Percentiles rank a stretch among this genome's conserved stretches.
Evolutionary conservation across 2,797 vertebrate genomes (phyloP).

Genomic region (Sardinella longiceps): DNA sequence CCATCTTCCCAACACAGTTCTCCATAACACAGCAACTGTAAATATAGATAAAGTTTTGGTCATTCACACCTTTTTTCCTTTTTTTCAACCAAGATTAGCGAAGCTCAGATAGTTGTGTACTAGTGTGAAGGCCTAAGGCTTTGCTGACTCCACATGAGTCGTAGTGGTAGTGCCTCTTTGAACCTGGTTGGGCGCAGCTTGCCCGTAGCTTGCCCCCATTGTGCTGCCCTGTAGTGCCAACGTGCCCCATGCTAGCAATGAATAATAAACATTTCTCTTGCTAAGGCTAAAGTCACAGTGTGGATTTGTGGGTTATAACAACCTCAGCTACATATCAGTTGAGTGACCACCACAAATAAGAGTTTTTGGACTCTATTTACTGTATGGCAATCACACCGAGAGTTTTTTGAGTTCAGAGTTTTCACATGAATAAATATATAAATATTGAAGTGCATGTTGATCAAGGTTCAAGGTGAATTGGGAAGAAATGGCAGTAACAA

Average conservation of each 20-base stretch:
- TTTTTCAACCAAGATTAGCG: slow-evolving; percentile 49
- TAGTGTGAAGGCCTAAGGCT: slow-evolving; percentile 24
- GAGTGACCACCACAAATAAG: background rate
- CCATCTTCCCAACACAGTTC: background rate
- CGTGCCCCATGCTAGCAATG: background rate
- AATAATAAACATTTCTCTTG: background rate
- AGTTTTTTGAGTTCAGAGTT: no score
- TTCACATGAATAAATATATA: no score
- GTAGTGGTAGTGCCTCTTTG: slow-evolving; percentile 18
- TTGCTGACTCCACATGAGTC: background rate
- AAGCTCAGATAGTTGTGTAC: slow-evolving; percentile 32
- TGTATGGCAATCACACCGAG: background rate
- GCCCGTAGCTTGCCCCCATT: background rate
- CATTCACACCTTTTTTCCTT: slow-evolving; percentile 29
- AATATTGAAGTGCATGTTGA: no score
- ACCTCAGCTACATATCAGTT: background rate
- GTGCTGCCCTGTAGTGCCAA: background rate
- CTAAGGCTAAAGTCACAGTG: background rate
- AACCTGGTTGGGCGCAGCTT: slow-evolving; percentile 30
- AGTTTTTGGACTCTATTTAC: background rate
- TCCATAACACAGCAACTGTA: background rate
- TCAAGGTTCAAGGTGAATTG: no score
- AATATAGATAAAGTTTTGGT: background rate
- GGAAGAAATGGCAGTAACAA: no score
- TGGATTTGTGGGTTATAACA: background rate